Conservation (phyloP, 1,140 invertebrate genomes). For the Gonioctena quinquepunctata region DNA sequence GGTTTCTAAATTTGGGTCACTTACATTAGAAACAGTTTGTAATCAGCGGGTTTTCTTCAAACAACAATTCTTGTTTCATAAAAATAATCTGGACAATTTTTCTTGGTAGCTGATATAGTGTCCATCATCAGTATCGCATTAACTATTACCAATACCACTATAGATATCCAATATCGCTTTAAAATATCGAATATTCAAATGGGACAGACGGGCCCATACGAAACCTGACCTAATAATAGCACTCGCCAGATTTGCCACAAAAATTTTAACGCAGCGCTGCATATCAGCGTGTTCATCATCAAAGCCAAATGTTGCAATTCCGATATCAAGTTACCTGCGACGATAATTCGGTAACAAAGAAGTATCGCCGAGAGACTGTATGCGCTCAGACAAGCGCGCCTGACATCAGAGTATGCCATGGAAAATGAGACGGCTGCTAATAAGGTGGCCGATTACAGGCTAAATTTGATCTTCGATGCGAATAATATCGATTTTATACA, state of each 20-base stretch:
- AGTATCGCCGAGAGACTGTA: constrained; percentile 33
- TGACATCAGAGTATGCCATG: constrained; percentile 42
- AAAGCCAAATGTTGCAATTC: constrained; percentile 35
- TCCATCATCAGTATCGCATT: no score
- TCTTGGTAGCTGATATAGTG: no score
- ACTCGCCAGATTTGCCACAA: constrained; percentile 32
- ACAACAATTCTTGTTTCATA: no score
- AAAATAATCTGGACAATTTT: no score
- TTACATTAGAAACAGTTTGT: not conserved
- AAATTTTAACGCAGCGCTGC: constrained; percentile 32
- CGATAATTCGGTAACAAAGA: constrained; percentile 44
- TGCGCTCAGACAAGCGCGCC: constrained; percentile 43
- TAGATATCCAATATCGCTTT: not conserved
- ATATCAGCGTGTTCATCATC: not conserved
- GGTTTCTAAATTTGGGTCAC: not conserved
- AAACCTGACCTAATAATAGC: not conserved
- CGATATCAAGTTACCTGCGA: constrained; percentile 31
- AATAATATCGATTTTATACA: constrained; percentile 41
- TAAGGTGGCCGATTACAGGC: constrained; percentile 47
- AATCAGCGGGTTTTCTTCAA: no score
- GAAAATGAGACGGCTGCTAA: constrained; percentile 42
- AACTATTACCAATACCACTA: not conserved
- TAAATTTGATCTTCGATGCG: constrained; percentile 42
- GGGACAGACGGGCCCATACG: not conserved
- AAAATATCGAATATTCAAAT: not conserved